Percentiles rank a stretch among this genome's conserved stretches.
Conservation (phyloP, 2,113 vertebrate genomes). For the Misgurnus anguillicaudatus region DNA sequence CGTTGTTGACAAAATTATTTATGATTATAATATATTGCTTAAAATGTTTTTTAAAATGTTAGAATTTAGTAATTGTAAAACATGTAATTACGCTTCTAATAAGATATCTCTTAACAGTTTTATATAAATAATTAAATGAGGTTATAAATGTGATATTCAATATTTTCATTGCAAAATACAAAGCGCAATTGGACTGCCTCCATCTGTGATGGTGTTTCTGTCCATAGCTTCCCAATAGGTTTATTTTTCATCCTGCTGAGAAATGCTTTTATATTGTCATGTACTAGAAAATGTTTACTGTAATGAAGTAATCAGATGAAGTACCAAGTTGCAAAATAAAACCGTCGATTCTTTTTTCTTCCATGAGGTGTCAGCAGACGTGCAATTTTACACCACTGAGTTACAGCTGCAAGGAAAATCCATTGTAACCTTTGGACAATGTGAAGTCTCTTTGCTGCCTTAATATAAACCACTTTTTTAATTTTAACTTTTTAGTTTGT, state of each 20-base stretch:
- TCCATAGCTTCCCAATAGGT: background rate
- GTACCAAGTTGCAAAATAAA: constrained; percentile 29
- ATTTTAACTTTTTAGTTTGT: background rate
- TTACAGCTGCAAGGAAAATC: background rate
- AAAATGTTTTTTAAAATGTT: background rate
- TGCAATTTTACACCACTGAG: background rate
- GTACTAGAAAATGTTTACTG: background rate
- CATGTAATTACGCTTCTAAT: background rate
- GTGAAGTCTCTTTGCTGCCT: background rate
- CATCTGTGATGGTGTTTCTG: background rate
- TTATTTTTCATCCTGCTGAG: background rate
- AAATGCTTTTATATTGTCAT: constrained; percentile 13
- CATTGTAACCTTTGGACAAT: background rate
- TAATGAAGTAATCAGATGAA: constrained; percentile 6
- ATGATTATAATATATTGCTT: background rate
- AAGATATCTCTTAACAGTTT: background rate
- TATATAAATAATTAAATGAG: background rate
- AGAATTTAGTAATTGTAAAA: background rate
- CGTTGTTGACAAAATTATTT: background rate
- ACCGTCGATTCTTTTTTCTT: background rate
- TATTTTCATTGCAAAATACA: background rate
- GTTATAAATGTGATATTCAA: background rate
- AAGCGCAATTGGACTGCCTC: background rate
- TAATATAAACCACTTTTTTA: background rate
- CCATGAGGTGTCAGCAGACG: constrained; percentile 40